Evolutionary conservation across 2,888 invertebrate species (phyloP), one percentile per base, ranked within the genome.

Genomic region (Cheilosia vernalis): DNA sequence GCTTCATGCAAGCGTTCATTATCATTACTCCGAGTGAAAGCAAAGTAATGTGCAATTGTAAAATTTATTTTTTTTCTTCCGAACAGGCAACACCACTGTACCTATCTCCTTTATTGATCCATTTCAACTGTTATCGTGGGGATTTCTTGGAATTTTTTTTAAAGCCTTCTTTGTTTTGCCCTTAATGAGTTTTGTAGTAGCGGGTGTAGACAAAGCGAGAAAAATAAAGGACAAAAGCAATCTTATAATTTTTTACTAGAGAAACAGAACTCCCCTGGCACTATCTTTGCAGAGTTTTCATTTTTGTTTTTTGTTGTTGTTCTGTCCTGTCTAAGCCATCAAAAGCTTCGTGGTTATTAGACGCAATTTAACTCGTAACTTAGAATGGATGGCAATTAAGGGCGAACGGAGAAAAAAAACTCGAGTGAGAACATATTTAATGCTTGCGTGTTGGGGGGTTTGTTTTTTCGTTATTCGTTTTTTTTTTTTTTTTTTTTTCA

Each of bases 61-160:
- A 9, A 2, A 1, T 21, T 21, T 30, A 1, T 40, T 30, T 19
- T 24, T 19, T 19, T 49, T 9, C 24, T 70, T 19, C 30, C 40
- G 17, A 55, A 19, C 30, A 56, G 47, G 19, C 47, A 51, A 56
- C 64, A 58, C 51, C 63, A 15, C 42, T 69, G 56, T 63, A 77
- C 72, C 81, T 85, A 85, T 85, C 85, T 81, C 55, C 49, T 85
- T 67, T 85, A 85, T 85, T 81, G 85, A 85, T 85, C 81, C 76
- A 67, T 79, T 77, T 81, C 66, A 76, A 77, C 76, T 77, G 74
- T 70, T 76, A 76, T 76, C 60, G 76, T 67, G 66, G 66, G 61
- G 70, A 85, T 76, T 80, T 76, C 37, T 51, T 33, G 37, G 55
- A 70, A 73, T 55, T 67, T 61, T 67, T 40, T 67, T 53, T 69